Percentiles rank a stretch among this genome's conserved stretches.
Conservation (phyloP, 2,888 invertebrate species). For the Cephus pulcher region DNA sequence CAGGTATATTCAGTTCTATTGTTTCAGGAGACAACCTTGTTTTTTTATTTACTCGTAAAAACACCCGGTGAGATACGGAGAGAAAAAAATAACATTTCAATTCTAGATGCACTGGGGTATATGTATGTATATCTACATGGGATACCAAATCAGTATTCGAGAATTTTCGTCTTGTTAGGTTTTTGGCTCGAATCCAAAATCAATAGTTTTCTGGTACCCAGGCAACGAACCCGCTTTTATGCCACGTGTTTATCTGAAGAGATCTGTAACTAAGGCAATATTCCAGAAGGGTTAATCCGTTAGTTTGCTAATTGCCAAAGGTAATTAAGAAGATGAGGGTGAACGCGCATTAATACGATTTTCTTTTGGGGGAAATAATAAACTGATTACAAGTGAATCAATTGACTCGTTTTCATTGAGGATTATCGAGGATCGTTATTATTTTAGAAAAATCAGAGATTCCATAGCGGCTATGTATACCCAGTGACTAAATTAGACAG, state of each 20-base stretch:
- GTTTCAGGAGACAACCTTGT: neutral
- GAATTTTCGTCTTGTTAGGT: no score
- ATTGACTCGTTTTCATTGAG: neutral
- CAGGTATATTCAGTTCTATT: neutral
- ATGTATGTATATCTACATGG: neutral
- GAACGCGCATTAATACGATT: neutral
- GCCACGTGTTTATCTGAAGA: neutral
- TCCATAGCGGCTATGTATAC: neutral
- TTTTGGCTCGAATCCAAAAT: no score
- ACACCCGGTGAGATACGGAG: neutral
- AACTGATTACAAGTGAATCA: neutral
- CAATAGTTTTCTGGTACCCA: neutral
- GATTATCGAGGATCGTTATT: neutral
- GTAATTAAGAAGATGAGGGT: neutral
- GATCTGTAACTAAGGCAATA: neutral
- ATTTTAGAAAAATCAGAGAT: neutral
- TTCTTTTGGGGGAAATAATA: neutral
- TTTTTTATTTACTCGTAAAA: neutral
- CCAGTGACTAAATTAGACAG: neutral
- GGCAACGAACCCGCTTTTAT: neutral
- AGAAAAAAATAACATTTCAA: neutral
- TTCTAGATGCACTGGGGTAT: neutral
- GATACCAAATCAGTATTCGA: no score
- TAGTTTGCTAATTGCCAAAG: neutral
- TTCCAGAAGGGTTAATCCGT: neutral